Conservation (phyloP, 2,888 invertebrate genomes). For the Limenitis camilla region DNA sequence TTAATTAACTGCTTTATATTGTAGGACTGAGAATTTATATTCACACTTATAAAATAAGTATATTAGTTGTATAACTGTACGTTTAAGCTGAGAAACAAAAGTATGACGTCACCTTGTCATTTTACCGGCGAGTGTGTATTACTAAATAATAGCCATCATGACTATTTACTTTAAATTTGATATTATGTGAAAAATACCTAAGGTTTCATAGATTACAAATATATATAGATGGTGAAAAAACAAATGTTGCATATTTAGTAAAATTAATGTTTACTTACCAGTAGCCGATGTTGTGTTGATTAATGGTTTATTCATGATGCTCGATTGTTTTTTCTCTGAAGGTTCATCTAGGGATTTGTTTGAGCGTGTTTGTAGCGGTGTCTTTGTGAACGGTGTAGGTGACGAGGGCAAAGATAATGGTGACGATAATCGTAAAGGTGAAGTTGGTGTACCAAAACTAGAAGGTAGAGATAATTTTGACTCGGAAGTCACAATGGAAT, state of each 20-base stretch:
- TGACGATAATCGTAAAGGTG: slow-evolving; percentile 52
- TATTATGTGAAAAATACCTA: no score
- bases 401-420: slow-evolving; percentile 57
- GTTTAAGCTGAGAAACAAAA: no score
- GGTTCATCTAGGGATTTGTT: slow-evolving; percentile 42
- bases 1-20: no score
- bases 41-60: no score
- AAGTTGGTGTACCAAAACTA: slow-evolving; percentile 57
- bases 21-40: no score
- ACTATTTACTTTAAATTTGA: no score
- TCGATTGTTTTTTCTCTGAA: slow-evolving; percentile 20
- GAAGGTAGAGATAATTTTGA: slow-evolving; percentile 60
- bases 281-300: slow-evolving; percentile 56
- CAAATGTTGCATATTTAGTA: slow-evolving; percentile 9
- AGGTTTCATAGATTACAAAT: no score
- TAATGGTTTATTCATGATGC: slow-evolving; percentile 31
- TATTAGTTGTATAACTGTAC: no score
- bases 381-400: slow-evolving; percentile 49
- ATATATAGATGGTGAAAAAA: no score
- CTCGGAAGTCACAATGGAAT: slow-evolving; percentile 48
- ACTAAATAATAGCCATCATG: no score
- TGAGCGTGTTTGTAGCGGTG: slow-evolving; percentile 37
- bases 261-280: slow-evolving; percentile 43
- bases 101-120: no score
- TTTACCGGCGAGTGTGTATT: no score